Conservation (phyloP, 2,888 invertebrate species). For the Aradus depressus region DNA sequence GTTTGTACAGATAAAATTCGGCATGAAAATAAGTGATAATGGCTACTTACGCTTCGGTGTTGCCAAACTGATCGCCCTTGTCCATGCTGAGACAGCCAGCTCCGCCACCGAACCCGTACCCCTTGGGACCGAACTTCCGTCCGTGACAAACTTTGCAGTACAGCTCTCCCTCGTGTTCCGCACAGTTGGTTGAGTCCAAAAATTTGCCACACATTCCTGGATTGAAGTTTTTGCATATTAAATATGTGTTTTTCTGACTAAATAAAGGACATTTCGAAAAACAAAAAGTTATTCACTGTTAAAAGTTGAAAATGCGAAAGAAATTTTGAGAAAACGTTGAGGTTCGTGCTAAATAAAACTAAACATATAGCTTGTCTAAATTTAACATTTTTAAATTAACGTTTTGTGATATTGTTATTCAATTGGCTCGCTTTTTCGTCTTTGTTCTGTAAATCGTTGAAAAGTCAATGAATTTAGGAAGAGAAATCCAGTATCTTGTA, state of each 20-base stretch:
- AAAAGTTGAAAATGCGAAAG: too few relatives aligned
- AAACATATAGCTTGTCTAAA: too few relatives aligned
- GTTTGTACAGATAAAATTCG: conserved; percentile 37
- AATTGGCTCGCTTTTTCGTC: too few relatives aligned
- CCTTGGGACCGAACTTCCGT: conserved; percentile 95
- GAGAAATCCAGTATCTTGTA: too few relatives aligned
- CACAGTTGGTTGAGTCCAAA: conserved; percentile 96
- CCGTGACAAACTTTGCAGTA: conserved; percentile 97
- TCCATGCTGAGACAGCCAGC: conserved; percentile 96
- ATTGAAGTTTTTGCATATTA: background rate
- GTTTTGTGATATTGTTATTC: too few relatives aligned
- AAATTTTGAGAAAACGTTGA: too few relatives aligned
- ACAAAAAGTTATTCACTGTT: too few relatives aligned
- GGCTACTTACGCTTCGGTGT: conserved; percentile 58
- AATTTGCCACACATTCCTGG: conserved; percentile 94
- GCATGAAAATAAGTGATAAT: conserved; percentile 37
- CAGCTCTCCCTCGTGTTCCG: conserved; percentile 92
- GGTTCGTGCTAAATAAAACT: too few relatives aligned
- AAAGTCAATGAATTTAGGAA: too few relatives aligned
- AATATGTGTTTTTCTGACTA: background rate
- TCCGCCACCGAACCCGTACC: conserved; percentile 96
- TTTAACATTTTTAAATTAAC: too few relatives aligned
- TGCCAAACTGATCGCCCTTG: conserved; percentile 77
- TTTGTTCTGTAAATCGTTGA: too few relatives aligned
- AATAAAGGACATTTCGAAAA: background rate